Evolutionary conservation across 1,140 invertebrate genomes (phyloP), one percentile per base, ranked within the genome.

Genomic region (Drosophila pectinifera): DNA sequence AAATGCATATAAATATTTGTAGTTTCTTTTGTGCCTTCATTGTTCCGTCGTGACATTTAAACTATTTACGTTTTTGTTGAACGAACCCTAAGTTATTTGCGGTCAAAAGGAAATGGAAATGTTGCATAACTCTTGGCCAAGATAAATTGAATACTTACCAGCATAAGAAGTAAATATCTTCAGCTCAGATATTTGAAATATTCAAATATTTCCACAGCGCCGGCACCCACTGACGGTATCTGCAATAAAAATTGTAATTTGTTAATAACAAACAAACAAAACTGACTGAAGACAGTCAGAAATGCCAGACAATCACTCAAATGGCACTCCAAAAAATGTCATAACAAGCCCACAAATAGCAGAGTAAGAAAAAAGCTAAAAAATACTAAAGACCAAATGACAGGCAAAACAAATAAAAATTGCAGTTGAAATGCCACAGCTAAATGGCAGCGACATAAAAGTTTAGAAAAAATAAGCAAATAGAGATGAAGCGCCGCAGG

Each of bases 231-330:
- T 13, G 31, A 28, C 58, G 31, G 34, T 26, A 41, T 31, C 67
- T 53, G 48, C 43, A 57, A 75, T 65, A 24, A 57, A 68, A 24
- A 43, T 31, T 41, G 41, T 61, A 76, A 77, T 76, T 69, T 68
- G 73, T 77, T 76, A 75, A 51, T 57, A 65, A 57, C 46, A 41
- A 42, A 34, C 65, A 55, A 34, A 57, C 8, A 42, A 14, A 28
- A 45, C n/a, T 22, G 24, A 31, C 48, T 18, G 36, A 14, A 28
- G 13, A 53, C 26, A 58, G 22, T 49, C 72, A 14, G 18, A 82
- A 82, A 82, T 83, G 80, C 64, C 80, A 78, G 75, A 34, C 81
- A 80, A 76, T 83, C 77, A 63, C 78, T 85, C 78, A 84, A 84
- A 84, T 84, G 80, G 61, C 80, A 85, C 51, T 68, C 62, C 48